phyloP scores from a whole-genome alignment of 2,888 invertebrate species.

The Drosophila rellima region DNA sequence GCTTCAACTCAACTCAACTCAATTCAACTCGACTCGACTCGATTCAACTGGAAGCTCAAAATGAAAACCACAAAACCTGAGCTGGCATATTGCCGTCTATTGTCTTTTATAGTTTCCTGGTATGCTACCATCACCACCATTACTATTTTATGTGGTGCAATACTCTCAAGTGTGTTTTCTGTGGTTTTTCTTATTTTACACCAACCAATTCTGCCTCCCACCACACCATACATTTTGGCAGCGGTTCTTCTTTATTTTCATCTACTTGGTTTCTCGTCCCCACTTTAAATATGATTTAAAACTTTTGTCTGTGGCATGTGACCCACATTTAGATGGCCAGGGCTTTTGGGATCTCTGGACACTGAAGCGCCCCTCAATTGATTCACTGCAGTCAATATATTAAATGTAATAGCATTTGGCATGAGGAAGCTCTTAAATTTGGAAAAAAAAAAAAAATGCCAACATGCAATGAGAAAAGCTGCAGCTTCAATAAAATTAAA shows the following conservation, averaged over 20 bases:
- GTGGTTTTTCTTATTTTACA: conserved; percentile 49
- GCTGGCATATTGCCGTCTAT: conserved; percentile 81
- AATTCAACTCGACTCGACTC: not conserved
- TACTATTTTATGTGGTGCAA: conserved; percentile 54
- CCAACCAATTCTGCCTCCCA: not conserved
- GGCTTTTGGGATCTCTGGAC: conserved; percentile 41
- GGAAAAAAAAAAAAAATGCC: conserved; percentile 2
- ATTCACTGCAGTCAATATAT: conserved; percentile 64
- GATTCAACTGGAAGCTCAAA: conserved; percentile 44
- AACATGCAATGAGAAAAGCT: conserved; percentile 7
- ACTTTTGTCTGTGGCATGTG: conserved; percentile 67
- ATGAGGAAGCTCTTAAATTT: conserved; percentile 57
- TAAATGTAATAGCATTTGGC: conserved; percentile 59
- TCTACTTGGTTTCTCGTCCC: not conserved
- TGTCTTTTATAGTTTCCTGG: conserved; percentile 81
- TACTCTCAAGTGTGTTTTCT: conserved; percentile 61
- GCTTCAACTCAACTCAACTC: conserved; percentile 50
- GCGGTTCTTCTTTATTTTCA: conserved; percentile 17
- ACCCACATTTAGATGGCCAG: conserved; percentile 59
- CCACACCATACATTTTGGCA: conserved; percentile 24
- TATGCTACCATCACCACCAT: conserved; percentile 52
- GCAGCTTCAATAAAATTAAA: conserved; percentile 40
- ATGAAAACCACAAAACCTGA: conserved; percentile 80
- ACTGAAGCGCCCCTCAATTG: conserved; percentile 38
- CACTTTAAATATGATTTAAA: conserved; percentile 76